Evolutionary conservation across 1,140 invertebrate genomes (phyloP).

Genomic region (Bombus picipes): DNA sequence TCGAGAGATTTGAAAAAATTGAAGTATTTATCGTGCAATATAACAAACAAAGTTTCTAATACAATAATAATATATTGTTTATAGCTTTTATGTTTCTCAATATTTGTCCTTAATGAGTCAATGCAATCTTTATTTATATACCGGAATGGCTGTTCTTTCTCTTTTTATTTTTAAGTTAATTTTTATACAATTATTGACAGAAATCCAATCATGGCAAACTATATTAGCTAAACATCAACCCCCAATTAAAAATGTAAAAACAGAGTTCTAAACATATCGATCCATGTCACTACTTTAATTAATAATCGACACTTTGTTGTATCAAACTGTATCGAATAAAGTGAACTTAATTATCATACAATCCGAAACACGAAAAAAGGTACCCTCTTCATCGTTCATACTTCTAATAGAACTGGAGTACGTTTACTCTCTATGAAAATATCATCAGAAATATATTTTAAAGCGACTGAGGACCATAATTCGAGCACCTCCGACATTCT

Average conservation of each 20-base stretch:
- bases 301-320: background rate
- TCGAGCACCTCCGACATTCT: background rate
- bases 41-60: background rate
- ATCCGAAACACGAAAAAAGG: background rate
- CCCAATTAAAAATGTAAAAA: too few relatives aligned
- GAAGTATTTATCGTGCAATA: background rate
- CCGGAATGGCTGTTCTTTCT: background rate
- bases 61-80: too few relatives aligned
- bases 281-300: background rate
- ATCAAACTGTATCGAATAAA: background rate
- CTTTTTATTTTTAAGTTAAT: background rate
- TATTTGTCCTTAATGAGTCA: background rate
- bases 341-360: background rate
- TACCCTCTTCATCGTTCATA: background rate
- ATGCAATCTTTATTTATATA: background rate
- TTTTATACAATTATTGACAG: background rate
- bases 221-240: background rate
- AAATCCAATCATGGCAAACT: background rate
- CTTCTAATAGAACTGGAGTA: background rate
- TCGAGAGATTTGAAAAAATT: background rate
- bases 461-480: background rate
- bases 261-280: too few relatives aligned
- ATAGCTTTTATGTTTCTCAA: too few relatives aligned
- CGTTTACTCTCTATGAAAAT: background rate
- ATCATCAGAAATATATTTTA: background rate